Evolutionary conservation across 2,113 vertebrate genomes (phyloP).

Genomic region (Platysteira castanea): DNA sequence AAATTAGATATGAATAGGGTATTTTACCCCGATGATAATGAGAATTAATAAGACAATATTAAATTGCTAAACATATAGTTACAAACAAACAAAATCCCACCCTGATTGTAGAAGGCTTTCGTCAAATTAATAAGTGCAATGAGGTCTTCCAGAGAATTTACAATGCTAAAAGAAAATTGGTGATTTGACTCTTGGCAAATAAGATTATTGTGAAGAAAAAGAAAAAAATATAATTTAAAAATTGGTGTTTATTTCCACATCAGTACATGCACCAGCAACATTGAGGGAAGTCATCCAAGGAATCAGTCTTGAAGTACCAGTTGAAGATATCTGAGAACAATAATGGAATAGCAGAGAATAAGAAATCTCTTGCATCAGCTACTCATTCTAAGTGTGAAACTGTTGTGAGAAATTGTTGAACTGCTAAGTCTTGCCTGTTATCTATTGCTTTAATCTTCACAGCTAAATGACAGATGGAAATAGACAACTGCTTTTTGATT

Average conservation of each 20-base stretch:
- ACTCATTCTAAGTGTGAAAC: not conserved
- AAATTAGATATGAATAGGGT: not conserved
- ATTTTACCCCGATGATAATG: not conserved
- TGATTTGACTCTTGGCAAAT: not conserved
- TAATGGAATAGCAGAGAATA: not conserved
- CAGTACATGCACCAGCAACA: not conserved
- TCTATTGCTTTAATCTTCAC: not conserved
- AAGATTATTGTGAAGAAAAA: not conserved
- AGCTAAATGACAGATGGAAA: not conserved
- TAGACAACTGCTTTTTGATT: not conserved
- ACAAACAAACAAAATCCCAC: not conserved
- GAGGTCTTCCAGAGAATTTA: not conserved
- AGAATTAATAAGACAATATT: not conserved
- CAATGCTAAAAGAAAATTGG: not conserved
- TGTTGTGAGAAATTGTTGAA: not conserved
- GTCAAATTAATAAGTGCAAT: not conserved
- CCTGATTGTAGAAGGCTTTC: not conserved
- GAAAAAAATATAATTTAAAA: not conserved
- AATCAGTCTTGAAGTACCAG: not conserved
- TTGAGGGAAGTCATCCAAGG: not conserved
- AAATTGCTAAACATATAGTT: not conserved
- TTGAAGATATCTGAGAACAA: not conserved
- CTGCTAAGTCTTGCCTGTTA: not conserved
- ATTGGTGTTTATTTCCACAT: not conserved
- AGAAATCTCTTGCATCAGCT: not conserved